Percentiles rank a stretch among this genome's conserved stretches.
phyloP scores from a whole-genome alignment of 2,888 invertebrate genomes.

The Apotomis turbidana region DNA sequence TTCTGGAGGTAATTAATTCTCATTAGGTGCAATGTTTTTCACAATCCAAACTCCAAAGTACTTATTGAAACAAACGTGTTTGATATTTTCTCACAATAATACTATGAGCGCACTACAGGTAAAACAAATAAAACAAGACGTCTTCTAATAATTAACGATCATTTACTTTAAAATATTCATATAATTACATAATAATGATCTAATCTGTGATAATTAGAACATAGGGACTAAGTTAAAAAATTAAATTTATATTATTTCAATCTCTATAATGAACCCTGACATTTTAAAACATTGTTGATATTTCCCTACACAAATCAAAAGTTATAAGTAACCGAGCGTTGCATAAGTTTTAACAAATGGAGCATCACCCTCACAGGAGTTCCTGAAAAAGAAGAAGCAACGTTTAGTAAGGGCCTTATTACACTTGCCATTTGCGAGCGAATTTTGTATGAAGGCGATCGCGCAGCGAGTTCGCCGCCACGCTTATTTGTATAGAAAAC shows the following conservation, averaged over 20 bases:
- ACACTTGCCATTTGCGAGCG: too few relatives aligned
- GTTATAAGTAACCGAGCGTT: conserved; percentile 95
- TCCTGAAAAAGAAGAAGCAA: conserved; percentile 86
- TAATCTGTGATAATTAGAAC: conserved; percentile 73
- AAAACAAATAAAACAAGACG: conserved; percentile 63
- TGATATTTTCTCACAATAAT: too few relatives aligned
- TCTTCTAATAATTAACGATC: conserved; percentile 83
- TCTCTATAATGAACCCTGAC: conserved; percentile 62
- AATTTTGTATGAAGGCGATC: too few relatives aligned
- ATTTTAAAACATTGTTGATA: conserved; percentile 75
- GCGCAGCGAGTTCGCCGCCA: too few relatives aligned
- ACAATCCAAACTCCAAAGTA: too few relatives aligned
- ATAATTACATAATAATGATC: conserved; percentile 77
- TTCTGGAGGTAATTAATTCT: too few relatives aligned
- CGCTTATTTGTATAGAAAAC: too few relatives aligned
- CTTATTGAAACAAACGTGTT: too few relatives aligned
- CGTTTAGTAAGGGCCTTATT: conserved; percentile 25
- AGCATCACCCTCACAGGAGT: conserved; percentile 92
- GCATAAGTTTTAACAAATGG: conserved; percentile 97
- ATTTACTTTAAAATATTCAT: conserved; percentile 83
- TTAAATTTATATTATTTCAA: conserved; percentile 66
- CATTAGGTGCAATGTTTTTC: too few relatives aligned
- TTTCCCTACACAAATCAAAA: conserved; percentile 87
- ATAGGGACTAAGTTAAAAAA: conserved; percentile 77
- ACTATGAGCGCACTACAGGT: not conserved